These are phyloP conservation scores for Euglossa dilemma DNA, from an alignment of 1,140 invertebrate species.

Conservation along the genomic window DNA sequence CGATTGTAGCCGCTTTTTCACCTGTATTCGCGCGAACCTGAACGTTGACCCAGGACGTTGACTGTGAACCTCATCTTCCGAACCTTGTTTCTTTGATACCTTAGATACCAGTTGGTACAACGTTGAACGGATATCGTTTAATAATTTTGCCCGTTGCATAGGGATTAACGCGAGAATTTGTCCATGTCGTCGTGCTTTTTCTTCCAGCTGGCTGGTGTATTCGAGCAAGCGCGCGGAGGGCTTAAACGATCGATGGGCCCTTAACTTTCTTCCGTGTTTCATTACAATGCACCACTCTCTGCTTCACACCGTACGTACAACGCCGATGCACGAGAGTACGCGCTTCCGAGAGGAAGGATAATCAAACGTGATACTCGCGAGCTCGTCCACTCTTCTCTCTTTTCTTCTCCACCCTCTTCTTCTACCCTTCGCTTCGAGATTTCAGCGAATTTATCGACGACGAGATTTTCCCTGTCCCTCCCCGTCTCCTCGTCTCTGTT, in stretches of 20 bases:
- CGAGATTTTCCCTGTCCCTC: neutral
- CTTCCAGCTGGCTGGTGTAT: neutral
- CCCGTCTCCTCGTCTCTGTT: conserved; percentile 3
- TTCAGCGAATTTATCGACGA: conserved; percentile 20
- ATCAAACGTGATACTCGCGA: conserved; percentile 18
- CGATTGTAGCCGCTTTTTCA: neutral
- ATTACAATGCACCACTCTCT: conserved; percentile 59
- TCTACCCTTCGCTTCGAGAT: neutral
- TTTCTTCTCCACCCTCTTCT: neutral
- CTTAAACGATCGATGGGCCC: conserved; percentile 70
- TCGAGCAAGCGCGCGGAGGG: conserved; percentile 59
- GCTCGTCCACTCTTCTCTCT: too few relatives aligned
- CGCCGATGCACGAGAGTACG: conserved; percentile 38
- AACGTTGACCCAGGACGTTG: conserved; percentile 31
- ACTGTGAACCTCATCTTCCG: neutral
- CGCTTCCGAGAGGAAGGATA: conserved; percentile 15
- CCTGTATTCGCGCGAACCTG: neutral
- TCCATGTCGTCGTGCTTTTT: neutral
- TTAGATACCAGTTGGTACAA: neutral
- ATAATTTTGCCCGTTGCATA: neutral
- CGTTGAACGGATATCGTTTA: neutral
- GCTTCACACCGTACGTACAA: neutral
- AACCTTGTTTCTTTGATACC: neutral
- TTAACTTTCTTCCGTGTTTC: conserved; percentile 69
- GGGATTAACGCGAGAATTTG: too few relatives aligned